phyloP scores from a whole-genome alignment of 2,113 vertebrate genomes.

The Muntiacus reevesi region DNA sequence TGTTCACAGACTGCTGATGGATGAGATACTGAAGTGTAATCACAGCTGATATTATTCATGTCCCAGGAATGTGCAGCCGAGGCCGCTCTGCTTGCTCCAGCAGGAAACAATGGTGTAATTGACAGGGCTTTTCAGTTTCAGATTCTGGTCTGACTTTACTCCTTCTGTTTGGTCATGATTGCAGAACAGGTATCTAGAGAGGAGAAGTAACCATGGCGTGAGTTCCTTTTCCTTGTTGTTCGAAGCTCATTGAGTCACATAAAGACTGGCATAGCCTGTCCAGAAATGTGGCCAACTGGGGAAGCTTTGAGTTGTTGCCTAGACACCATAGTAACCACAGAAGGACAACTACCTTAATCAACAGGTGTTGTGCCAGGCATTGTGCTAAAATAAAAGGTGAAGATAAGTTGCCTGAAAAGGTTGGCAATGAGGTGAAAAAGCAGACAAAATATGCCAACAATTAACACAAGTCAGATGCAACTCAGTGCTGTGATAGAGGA shows the following conservation, averaged over 20 bases:
- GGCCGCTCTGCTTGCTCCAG: conserved; percentile 74
- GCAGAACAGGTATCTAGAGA: conserved; percentile 11
- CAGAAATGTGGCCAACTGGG: conserved; percentile 6
- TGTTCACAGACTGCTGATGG: conserved; percentile 79
- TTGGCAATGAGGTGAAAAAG: background rate
- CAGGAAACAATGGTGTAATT: conserved; percentile 80
- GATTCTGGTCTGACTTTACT: background rate
- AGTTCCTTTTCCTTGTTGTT: background rate
- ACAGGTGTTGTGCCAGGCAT: background rate
- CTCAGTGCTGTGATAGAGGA: background rate
- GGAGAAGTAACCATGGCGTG: background rate
- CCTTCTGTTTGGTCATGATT: background rate
- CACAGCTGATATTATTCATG: conserved; percentile 85
- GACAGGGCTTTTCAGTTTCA: conserved; percentile 54
- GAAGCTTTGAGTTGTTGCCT: conserved; percentile 19
- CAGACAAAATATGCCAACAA: background rate
- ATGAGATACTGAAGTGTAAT: conserved; percentile 83
- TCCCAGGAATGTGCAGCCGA: conserved; percentile 84
- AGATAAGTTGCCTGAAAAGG: conserved; percentile 9
- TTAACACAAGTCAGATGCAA: background rate
- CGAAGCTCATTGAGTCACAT: background rate
- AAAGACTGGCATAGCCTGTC: background rate
- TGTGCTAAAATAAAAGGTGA: background rate
- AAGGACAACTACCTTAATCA: conserved; percentile 22
- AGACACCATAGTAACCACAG: background rate